Conservation (phyloP, 2,113 vertebrate genomes). For the Mesocricetus auratus region DNA sequence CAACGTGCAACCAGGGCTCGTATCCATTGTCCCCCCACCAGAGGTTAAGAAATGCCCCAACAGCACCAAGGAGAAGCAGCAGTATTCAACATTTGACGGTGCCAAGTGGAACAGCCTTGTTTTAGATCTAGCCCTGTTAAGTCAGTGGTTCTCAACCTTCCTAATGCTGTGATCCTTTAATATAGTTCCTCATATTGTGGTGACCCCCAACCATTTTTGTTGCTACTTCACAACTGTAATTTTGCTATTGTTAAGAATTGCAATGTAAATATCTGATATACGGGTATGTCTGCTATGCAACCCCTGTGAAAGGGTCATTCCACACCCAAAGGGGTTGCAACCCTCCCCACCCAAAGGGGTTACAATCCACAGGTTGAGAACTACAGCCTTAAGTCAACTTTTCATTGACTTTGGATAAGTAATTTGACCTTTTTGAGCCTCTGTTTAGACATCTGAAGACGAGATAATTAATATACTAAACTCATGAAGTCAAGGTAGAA, state of each 20-base stretch:
- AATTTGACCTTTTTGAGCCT: background rate
- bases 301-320: background rate
- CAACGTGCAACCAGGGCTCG: background rate
- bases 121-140: background rate
- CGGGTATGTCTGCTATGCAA: no score
- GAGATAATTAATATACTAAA: background rate
- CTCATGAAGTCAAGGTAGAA: background rate
- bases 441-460: background rate
- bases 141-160: background rate
- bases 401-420: background rate
- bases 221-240: background rate
- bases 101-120: background rate
- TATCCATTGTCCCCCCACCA: background rate
- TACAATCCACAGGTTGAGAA: background rate
- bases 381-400: background rate
- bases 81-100: background rate
- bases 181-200: background rate
- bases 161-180: background rate
- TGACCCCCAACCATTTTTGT: background rate
- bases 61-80: background rate
- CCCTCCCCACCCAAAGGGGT: background rate
- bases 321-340: background rate
- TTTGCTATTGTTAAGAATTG: background rate
- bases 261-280: background rate
- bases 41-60: background rate